phyloP scores from a whole-genome alignment of 2,113 vertebrate genomes.

The Vulpes ferrilata region DNA sequence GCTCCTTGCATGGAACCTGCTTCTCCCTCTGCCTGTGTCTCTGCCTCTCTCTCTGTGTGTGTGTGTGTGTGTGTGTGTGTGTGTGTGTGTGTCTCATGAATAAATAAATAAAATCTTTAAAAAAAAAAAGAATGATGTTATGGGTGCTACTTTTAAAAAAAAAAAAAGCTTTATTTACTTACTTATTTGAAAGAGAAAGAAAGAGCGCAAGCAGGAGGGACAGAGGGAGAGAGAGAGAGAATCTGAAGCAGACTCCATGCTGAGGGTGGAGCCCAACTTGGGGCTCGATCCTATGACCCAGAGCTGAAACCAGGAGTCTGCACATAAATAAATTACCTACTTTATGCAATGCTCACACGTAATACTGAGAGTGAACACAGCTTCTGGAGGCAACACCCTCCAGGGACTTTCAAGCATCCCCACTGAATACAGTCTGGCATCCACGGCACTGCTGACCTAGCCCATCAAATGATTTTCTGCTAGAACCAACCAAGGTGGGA shows the following conservation, averaged over 20 bases:
- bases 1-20: no score
- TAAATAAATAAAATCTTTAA: no score
- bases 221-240: neutral
- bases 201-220: neutral
- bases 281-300: neutral
- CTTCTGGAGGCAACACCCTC: neutral
- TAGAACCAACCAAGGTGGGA: neutral
- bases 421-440: neutral
- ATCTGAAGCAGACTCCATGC: neutral
- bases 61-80: no score
- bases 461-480: neutral
- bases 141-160: neutral
- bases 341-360: neutral
- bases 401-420: neutral
- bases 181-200: neutral
- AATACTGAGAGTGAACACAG: neutral
- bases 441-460: neutral
- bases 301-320: neutral
- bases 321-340: neutral
- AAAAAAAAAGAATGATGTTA: neutral
- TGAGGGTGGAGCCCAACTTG: neutral
- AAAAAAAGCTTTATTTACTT: neutral
- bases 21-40: no score
- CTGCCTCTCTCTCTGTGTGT: no score
- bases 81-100: no score